Percentiles rank a stretch among this genome's conserved stretches.
These are phyloP conservation scores for Halcyon senegalensis DNA, from an alignment of 2,113 vertebrate species.

Conservation along the genomic window DNA sequence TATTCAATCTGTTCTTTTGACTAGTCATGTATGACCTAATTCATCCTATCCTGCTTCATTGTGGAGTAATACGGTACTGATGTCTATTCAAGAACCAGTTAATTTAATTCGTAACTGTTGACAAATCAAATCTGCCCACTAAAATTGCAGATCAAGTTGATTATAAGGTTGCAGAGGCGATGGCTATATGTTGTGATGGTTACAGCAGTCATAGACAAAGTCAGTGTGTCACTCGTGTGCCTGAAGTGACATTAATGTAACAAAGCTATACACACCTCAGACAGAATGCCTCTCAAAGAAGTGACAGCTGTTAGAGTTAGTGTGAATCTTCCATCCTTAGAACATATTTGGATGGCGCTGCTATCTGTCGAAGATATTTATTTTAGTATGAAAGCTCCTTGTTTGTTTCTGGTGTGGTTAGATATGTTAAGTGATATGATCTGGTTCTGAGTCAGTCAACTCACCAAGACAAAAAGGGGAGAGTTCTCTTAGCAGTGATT, in stretches of 20 bases:
- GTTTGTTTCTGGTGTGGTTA: not conserved
- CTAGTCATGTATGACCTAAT: not conserved
- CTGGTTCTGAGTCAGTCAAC: not conserved
- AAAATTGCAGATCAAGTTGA: not conserved
- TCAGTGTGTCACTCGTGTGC: not conserved
- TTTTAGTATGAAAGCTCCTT: not conserved
- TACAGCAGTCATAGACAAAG: not conserved
- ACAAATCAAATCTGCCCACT: constrained; percentile 6
- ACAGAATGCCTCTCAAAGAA: not conserved
- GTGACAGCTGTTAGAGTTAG: not conserved
- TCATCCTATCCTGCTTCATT: not conserved
- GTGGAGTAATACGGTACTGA: not conserved
- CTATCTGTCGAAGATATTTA: not conserved
- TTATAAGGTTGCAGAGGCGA: not conserved
- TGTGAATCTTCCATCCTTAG: not conserved
- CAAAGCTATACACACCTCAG: not conserved
- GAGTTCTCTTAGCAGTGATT: not conserved
- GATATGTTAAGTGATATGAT: not conserved
- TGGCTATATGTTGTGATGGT: not conserved
- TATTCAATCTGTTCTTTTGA: not conserved
- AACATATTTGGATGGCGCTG: not conserved
- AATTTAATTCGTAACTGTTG: not conserved
- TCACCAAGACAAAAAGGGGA: not conserved
- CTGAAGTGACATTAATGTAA: not conserved
- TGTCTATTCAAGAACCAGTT: not conserved